These are phyloP conservation scores for Trissolcus japonicus DNA, from an alignment of 2,888 invertebrate species.

Conservation along the genomic window DNA sequence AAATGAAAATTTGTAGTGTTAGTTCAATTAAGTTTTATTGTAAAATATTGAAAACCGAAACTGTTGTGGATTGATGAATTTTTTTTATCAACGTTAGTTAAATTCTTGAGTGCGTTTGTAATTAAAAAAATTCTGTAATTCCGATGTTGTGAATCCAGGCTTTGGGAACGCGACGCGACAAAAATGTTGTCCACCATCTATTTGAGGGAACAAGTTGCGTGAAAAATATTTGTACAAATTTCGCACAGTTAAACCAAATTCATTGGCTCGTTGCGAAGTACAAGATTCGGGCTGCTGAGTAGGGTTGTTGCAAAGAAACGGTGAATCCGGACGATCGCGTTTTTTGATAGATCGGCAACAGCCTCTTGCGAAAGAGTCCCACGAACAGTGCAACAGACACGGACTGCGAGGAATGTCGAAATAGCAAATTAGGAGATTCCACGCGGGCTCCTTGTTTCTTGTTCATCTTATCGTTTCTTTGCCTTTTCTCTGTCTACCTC, in stretches of 20 bases:
- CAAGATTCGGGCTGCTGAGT: slow-evolving; percentile 33
- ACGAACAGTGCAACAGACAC: slow-evolving; percentile 68
- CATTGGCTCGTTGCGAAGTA: slow-evolving; percentile 37
- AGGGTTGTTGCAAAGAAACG: slow-evolving; percentile 59
- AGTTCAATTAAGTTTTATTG: too few relatives aligned
- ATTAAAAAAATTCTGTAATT: neutral
- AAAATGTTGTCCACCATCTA: neutral
- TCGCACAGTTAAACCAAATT: slow-evolving; percentile 47
- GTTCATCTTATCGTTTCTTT: slow-evolving; percentile 55
- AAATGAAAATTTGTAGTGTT: too few relatives aligned
- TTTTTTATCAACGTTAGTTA: neutral
- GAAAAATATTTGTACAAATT: slow-evolving; percentile 45
- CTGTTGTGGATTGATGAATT: too few relatives aligned
- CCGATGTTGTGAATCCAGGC: too few relatives aligned
- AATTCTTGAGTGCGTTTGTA: too few relatives aligned
- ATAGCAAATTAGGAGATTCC: slow-evolving; percentile 75
- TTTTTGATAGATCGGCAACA: slow-evolving; percentile 72
- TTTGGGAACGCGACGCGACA: too few relatives aligned
- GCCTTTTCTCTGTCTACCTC: slow-evolving; percentile 44
- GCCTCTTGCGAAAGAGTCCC: slow-evolving; percentile 68
- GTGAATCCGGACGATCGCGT: slow-evolving; percentile 66
- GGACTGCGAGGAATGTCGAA: slow-evolving; percentile 71
- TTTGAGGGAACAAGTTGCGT: slow-evolving; percentile 2
- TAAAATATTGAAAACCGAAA: neutral
- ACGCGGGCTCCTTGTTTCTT: slow-evolving; percentile 61